phyloP scores from a whole-genome alignment of 2,113 vertebrate genomes.

The Sylvilagus bachmani region DNA sequence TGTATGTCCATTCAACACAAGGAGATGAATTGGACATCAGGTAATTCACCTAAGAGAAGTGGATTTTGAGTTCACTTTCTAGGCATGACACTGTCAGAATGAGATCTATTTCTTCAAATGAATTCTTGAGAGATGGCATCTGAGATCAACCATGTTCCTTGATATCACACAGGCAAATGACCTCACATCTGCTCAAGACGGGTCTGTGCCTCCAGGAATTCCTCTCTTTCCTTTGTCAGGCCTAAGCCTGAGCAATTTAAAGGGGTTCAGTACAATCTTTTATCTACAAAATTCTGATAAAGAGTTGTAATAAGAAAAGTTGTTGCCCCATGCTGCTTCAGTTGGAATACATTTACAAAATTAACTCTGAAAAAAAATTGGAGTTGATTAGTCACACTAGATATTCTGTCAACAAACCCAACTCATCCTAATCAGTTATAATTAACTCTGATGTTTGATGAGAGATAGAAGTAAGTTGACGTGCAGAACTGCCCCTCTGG shows the following conservation, averaged over 20 bases:
- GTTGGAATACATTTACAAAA: conserved; percentile 84
- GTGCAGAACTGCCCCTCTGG: conserved; percentile 35
- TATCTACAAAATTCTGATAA: background rate
- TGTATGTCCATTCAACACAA: background rate
- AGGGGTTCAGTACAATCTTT: background rate
- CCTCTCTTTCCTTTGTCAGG: background rate
- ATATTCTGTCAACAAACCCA: conserved; percentile 82
- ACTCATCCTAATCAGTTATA: conserved; percentile 80
- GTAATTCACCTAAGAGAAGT: background rate
- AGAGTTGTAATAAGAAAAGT: conserved; percentile 54
- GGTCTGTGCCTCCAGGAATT: conserved; percentile 2
- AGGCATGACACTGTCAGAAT: background rate
- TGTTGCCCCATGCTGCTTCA: conserved; percentile 68
- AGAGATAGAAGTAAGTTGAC: conserved; percentile 50
- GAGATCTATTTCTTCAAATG: background rate
- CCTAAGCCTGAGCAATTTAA: conserved; percentile 31
- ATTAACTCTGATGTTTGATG: conserved; percentile 78
- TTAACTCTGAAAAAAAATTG: conserved; percentile 76
- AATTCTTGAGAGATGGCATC: background rate
- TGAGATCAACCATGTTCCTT: background rate
- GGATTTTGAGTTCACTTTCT: background rate
- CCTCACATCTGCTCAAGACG: background rate
- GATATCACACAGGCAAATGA: background rate
- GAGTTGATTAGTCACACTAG: conserved; percentile 82
- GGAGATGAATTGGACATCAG: background rate